Evolutionary conservation across 2,797 vertebrate species (phyloP).

Genomic region (Bucorvus abyssinicus): DNA sequence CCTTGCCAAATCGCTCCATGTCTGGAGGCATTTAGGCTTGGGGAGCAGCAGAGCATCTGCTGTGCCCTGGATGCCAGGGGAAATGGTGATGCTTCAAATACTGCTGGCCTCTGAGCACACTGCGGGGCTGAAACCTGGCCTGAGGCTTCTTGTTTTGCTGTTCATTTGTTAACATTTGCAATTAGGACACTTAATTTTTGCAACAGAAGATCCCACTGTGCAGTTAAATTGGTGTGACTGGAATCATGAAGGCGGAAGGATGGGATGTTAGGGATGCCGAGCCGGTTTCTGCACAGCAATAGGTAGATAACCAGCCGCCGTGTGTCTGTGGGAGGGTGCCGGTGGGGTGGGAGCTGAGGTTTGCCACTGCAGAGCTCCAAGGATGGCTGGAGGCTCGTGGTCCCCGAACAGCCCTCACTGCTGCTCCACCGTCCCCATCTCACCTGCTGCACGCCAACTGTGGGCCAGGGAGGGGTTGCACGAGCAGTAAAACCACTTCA

Average conservation of each 20-base stretch:
- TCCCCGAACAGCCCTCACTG: not conserved
- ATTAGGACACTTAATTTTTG: not conserved
- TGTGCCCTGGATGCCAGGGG: not conserved
- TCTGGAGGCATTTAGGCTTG: not conserved
- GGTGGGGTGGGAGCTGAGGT: not conserved
- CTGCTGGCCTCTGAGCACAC: not conserved
- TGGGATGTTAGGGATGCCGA: not conserved
- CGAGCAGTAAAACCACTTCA: not conserved
- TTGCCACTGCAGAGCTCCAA: not conserved
- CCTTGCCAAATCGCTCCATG: not conserved
- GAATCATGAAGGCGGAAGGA: not conserved
- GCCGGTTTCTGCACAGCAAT: not conserved
- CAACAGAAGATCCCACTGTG: not conserved
- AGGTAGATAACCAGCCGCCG: not conserved
- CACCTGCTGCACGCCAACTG: not conserved
- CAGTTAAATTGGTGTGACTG: not conserved
- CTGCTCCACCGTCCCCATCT: not conserved
- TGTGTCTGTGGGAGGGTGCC: fast-evolving
- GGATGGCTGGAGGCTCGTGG: not conserved
- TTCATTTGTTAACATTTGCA: not conserved
- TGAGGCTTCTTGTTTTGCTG: not conserved
- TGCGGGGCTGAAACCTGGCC: not conserved
- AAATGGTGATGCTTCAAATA: not conserved
- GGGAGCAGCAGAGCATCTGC: not conserved
- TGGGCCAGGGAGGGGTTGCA: not conserved